Conservation (phyloP, 2,888 invertebrate genomes). For the Erebia epiphron region DNA sequence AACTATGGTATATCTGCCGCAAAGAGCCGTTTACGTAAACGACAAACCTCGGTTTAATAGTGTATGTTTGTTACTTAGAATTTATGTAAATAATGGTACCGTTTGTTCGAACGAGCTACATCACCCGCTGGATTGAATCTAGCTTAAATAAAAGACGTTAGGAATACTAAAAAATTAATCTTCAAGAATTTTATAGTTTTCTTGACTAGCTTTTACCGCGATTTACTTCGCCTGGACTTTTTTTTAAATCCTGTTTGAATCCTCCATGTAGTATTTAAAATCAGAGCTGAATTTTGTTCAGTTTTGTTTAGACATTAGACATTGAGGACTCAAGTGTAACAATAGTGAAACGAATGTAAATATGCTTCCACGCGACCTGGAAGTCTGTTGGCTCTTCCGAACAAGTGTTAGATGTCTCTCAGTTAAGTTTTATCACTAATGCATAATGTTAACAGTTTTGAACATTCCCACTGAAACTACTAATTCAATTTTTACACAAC, state of each 20-base stretch:
- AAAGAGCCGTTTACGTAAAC: constrained; percentile 1
- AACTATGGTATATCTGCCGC: not conserved
- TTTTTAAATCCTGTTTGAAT: not conserved
- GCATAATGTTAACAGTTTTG: constrained; percentile 19
- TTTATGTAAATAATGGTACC: constrained; percentile 23
- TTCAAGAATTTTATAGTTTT: no score
- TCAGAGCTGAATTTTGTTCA: no score
- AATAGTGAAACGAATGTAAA: not conserved
- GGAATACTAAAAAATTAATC: no score
- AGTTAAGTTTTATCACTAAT: constrained; percentile 29
- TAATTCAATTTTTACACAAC: constrained; percentile 25
- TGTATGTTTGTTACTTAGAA: constrained; percentile 16
- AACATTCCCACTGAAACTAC: constrained; percentile 29
- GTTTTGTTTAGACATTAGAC: no score
- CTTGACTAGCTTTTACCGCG: no score
- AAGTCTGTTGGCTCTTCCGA: constrained; percentile 23
- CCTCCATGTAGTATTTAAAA: no score
- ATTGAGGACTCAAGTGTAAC: no score
- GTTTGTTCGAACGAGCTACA: constrained; percentile 30
- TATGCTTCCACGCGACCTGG: not conserved
- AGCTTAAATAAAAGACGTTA: not conserved
- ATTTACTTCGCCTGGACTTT: no score
- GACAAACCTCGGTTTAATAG: constrained; percentile 5
- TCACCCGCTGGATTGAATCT: not conserved
- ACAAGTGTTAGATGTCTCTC: constrained; percentile 19